Percentiles rank a stretch among this genome's conserved stretches.
Evolutionary conservation across 2,888 invertebrate genomes (phyloP).

Genomic region (Dasysyrphus albostriatus): DNA sequence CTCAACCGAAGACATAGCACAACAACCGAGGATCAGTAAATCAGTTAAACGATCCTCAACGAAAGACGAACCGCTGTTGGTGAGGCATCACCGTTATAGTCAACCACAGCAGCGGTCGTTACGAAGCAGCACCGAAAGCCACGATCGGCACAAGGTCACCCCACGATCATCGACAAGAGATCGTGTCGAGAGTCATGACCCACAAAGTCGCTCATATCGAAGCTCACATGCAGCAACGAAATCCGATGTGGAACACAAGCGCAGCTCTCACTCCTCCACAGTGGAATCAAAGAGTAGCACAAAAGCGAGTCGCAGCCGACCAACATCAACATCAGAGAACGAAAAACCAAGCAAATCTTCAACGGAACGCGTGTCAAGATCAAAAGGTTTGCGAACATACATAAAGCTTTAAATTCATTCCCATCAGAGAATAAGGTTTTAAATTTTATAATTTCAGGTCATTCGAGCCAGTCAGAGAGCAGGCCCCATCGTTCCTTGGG

Average conservation of each 20-base stretch:
- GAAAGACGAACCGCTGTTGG: conserved; percentile 70
- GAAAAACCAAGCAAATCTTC: conserved; percentile 62
- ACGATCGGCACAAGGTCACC: conserved; percentile 74
- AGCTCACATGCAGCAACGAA: conserved; percentile 63
- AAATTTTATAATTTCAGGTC: conserved; percentile 77
- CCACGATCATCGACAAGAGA: conserved; percentile 77
- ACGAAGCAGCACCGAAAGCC: conserved; percentile 69
- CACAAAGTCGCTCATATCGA: conserved; percentile 63
- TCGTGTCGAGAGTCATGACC: conserved; percentile 69
- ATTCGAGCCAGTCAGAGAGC: conserved; percentile 79
- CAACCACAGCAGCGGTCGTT: conserved; percentile 61
- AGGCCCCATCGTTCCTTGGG: conserved; percentile 69
- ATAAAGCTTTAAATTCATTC: background rate
- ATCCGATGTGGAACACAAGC: conserved; percentile 64
- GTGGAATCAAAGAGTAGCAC: conserved; percentile 66
- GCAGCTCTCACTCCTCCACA: conserved; percentile 63
- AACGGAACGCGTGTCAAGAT: conserved; percentile 78
- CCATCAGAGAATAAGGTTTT: background rate
- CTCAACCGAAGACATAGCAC: conserved; percentile 65
- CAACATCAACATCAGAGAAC: conserved; percentile 43
- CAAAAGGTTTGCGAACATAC: conserved; percentile 75
- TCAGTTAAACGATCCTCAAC: conserved; percentile 67
- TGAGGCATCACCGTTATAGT: conserved; percentile 47
- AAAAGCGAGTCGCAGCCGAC: conserved; percentile 53
- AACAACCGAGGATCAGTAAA: conserved; percentile 59